Base-by-base conservation (phyloP, 2,888 invertebrate species). In the Tachina grossa region DNA sequence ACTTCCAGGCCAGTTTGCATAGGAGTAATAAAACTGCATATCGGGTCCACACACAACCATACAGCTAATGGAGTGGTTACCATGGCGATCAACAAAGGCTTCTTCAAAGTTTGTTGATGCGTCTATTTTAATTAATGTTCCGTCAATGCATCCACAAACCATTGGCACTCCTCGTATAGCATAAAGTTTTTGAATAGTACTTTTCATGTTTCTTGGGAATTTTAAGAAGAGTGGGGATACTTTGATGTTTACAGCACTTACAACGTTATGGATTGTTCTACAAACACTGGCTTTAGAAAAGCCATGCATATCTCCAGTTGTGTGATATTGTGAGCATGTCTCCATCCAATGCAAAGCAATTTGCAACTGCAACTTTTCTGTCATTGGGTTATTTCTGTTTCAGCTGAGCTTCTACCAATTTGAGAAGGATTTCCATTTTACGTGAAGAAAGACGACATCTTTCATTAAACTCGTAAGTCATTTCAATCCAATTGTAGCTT, bases 1-100 rank as follows among this genome's bases (percentile, higher is more conserved):
- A 69, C 55, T 55, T 47, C 57, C 66, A 55, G 66, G 68, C 77
- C 68, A 77, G 53, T 77, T 63, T 49, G 65, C 63, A 51, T 63
- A 75, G 5, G 43, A 63, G 63, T 65, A 65, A 57, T 63, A 75
- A 43, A 66, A 77, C 41, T 51, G 76, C 14, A 65, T 19, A 41
- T 55, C 76, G 49, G 65, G 55, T 76, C 65, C 76, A 76, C 65
- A 65, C 14, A 51, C 41, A 49, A 76, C 51, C 47, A 76, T 65
- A 13, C 65, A 75, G n/a, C 22, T 53, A 39, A 66, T 77, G 19
- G 77, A 53, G 19, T 68, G 66, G 19, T 63, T 63, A 19, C 59
- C 45, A 19, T 63, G 63, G 43, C 63, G 45, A 57, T 68, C 22
- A 9, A 51, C 57, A 78, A 57, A 76, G 16, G 22, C 39, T 59